Evolutionary conservation across 2,113 vertebrate species (phyloP).

Genomic region (Pedetes capensis): DNA sequence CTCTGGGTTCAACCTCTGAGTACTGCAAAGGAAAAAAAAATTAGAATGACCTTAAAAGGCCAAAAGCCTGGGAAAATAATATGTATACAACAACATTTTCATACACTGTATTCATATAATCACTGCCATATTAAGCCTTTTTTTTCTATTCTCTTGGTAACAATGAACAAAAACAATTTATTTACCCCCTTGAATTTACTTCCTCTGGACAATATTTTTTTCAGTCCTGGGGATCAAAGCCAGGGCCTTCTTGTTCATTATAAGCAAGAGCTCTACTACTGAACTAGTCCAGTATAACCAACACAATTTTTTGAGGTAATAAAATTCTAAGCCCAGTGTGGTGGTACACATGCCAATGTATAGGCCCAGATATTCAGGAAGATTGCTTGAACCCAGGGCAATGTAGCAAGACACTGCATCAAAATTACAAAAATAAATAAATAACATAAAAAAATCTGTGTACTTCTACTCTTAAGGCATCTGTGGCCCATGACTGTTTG

Average conservation of each 20-base stretch:
- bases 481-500: neutral
- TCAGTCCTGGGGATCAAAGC: neutral
- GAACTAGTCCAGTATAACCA: neutral
- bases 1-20: too few relatives aligned
- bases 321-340: neutral
- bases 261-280: neutral
- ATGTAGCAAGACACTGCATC: neutral
- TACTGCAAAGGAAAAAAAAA: too few relatives aligned
- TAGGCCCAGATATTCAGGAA: neutral
- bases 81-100: neutral
- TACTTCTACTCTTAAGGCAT: neutral
- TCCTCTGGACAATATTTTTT: neutral
- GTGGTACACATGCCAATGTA: neutral
- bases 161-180: slow-evolving; percentile 1
- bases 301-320: neutral
- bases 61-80: neutral
- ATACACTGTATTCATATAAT: neutral
- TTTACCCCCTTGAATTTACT: too few relatives aligned
- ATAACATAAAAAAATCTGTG: neutral
- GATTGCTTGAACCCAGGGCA: neutral
- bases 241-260: too few relatives aligned
- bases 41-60: too few relatives aligned
- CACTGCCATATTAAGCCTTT: neutral
- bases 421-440: neutral
- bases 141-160: neutral